These are phyloP conservation scores for Drosophila lacicola DNA, from an alignment of 2,888 invertebrate species.

Conservation along the genomic window DNA sequence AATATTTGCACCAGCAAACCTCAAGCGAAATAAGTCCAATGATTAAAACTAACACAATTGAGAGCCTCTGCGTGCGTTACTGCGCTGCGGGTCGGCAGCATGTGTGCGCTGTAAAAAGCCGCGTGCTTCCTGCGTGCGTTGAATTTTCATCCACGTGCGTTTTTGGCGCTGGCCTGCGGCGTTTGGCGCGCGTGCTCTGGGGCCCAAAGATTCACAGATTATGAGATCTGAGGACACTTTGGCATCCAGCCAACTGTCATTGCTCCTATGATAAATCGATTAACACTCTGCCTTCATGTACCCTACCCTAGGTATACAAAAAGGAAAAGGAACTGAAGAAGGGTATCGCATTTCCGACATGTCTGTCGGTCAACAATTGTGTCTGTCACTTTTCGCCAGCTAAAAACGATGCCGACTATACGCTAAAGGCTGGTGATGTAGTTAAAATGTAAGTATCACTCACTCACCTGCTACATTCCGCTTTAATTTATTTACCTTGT, in stretches of 20 bases:
- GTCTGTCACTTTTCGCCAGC: slow-evolving; percentile 99
- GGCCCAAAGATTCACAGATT: slow-evolving; percentile 82
- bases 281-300: slow-evolving; percentile 12
- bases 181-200: slow-evolving; percentile 20
- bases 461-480: no score
- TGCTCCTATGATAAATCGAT: slow-evolving; percentile 16
- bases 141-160: slow-evolving; percentile 58
- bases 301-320: slow-evolving; percentile 89
- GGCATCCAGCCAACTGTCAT: slow-evolving; percentile 29
- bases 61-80: slow-evolving; percentile 60
- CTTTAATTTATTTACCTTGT: neutral
- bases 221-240: slow-evolving; percentile 84
- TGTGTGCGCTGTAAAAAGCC: slow-evolving; percentile 25
- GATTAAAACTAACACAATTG: slow-evolving; percentile 81
- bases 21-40: slow-evolving; percentile 63
- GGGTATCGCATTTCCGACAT: slow-evolving; percentile 99
- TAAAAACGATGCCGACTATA: slow-evolving; percentile 94
- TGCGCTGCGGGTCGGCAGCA: slow-evolving; percentile 33
- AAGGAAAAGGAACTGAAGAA: slow-evolving; percentile 99
- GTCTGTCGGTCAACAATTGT: slow-evolving; percentile 99
- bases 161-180: slow-evolving; percentile 46
- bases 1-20: slow-evolving; percentile 2
- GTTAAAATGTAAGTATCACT: slow-evolving; percentile 96
- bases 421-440: slow-evolving; percentile 95
- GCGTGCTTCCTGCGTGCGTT: slow-evolving; percentile 37